Evolutionary conservation across 2,888 invertebrate species (phyloP).

Genomic region (Laothoe populi): DNA sequence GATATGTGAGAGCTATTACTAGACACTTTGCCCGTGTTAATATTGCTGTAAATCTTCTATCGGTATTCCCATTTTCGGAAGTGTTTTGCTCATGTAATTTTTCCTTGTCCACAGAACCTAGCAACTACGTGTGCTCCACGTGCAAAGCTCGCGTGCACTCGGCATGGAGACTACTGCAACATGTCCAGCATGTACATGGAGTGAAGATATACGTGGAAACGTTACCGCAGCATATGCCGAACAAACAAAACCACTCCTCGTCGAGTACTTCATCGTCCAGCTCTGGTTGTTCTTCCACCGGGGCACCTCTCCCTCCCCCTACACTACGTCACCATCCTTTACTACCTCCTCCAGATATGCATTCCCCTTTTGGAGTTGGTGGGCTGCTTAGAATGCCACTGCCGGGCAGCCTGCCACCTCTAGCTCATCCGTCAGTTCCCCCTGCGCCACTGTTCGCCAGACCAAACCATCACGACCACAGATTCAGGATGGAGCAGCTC

Average conservation of each 20-base stretch:
- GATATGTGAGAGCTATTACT: conserved; percentile 85
- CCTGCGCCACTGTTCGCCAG: conserved; percentile 90
- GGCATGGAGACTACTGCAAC: conserved; percentile 98
- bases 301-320: conserved; percentile 85
- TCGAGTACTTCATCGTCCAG: conserved; percentile 85
- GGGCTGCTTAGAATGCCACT: conserved; percentile 90
- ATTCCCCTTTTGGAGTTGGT: conserved; percentile 90
- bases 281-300: conserved; percentile 81
- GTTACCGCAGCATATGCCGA: conserved; percentile 68
- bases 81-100: conserved; percentile 50
- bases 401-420: conserved; percentile 86
- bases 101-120: conserved; percentile 90
- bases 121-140: conserved; percentile 96
- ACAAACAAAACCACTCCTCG: conserved; percentile 83
- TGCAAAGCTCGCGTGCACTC: conserved; percentile 96
- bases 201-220: conserved; percentile 95
- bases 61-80: conserved; percentile 57
- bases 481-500: conserved; percentile 93
- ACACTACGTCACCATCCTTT: conserved; percentile 88
- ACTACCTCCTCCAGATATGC: conserved; percentile 89
- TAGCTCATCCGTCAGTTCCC: conserved; percentile 88
- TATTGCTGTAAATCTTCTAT: conserved; percentile 80
- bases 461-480: conserved; percentile 91
- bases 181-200: conserved; percentile 97
- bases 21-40: conserved; percentile 84